phyloP scores from a whole-genome alignment of 1,140 invertebrate species.

The Spodoptera frugiperda region DNA sequence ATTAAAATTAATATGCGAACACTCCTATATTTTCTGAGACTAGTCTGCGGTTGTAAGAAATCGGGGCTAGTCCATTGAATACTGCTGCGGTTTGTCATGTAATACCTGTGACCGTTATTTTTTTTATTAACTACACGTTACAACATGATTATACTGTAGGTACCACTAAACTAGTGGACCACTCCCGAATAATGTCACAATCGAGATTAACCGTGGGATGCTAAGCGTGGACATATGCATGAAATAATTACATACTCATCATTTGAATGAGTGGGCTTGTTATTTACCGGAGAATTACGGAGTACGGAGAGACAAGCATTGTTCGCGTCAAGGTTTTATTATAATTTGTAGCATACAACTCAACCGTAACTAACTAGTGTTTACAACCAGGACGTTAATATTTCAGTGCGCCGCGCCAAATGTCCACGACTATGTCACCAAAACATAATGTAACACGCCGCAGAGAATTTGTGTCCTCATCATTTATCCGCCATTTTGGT shows the following conservation, averaged over 20 bases:
- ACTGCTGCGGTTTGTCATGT: constrained; percentile 35
- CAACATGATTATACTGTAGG: too few species aligned
- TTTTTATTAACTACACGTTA: too few species aligned
- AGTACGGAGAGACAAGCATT: constrained; percentile 3
- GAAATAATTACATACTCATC: constrained; percentile 24
- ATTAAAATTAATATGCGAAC: too few species aligned
- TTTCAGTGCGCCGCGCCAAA: neutral
- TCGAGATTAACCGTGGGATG: neutral
- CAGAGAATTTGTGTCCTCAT: constrained; percentile 28
- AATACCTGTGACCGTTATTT: neutral
- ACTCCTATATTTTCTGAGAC: neutral
- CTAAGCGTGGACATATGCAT: constrained; percentile 7
- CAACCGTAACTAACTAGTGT: constrained; percentile 3
- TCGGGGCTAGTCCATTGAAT: neutral
- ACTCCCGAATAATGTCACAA: constrained; percentile 1
- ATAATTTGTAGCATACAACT: constrained; percentile 14
- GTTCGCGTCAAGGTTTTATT: constrained; percentile 28
- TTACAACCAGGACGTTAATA: constrained; percentile 15
- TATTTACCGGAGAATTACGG: neutral
- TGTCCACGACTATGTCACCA: constrained; percentile 16
- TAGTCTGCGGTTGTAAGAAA: constrained; percentile 11
- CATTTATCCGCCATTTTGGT: constrained; percentile 48
- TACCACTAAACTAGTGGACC: neutral
- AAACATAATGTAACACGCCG: constrained; percentile 22
- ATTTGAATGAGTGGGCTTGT: neutral